Base-by-base conservation (phyloP, 1,140 invertebrate genomes). In the Penaeus japonicus region DNA sequence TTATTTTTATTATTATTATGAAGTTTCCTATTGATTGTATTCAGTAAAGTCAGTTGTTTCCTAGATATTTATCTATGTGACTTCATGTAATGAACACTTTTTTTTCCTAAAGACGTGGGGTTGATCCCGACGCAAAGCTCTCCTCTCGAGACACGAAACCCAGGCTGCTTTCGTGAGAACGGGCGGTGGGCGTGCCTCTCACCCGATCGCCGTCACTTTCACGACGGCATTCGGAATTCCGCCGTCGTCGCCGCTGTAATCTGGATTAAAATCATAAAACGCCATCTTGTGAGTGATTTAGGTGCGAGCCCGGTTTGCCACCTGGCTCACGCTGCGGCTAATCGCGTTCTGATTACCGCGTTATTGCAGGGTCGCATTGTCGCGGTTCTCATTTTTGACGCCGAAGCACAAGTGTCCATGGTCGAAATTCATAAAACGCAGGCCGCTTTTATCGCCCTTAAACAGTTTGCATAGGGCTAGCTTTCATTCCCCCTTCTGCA, bases 241-340 rank as follows among this genome's bases (percentile, higher is more conserved):
- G 20, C 82, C 27, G 65, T 75, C 65, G 12, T 7, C n/a, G 35
- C 39, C 35, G 83, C 20, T 75, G 83, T 84, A 84, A 84, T 54
- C 62, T 84, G 83, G 83, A 84, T 84, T 84, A 84, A 73, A 84
- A 73, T 75, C 83, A 84, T 84, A 75, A 84, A 84, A 54, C 53
- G 83, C 62, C 83, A 75, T 62, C 65, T 35, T 2, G 22, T 27
- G 32, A 53, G 83, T 84, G 82, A 84, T 84, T 54, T 27, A 84
- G 22, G 83, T 84, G 83, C n/a, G 83, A 75, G 82, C 47, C 32
- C 39, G 22, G 62, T 59, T 47, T 15, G 47, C 62, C 83, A 84
- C 83, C 83, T 84, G 82, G 83, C 65, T 10, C 10, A 20, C 77
- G 54, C 39, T 39, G 47, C n/a, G n/a, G n/a, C n/a, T n/a, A n/a